A percentile compares a stretch with the other conserved stretches of the same genome.
Evolutionary conservation across 2,888 invertebrate species (phyloP).

Genomic region (Pyrrhosoma nymphula): DNA sequence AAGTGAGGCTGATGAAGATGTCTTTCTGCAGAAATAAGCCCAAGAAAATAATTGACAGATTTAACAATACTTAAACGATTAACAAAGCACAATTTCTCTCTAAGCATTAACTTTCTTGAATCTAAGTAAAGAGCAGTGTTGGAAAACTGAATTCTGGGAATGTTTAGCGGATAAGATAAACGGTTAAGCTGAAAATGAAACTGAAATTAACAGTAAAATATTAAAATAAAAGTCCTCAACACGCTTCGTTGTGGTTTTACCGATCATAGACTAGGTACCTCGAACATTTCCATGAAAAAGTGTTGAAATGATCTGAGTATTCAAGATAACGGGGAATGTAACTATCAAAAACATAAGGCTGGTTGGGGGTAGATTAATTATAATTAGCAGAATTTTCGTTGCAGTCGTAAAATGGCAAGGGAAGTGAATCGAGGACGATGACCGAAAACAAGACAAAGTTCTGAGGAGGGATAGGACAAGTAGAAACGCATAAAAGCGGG

Average conservation of each 20-base stretch:
- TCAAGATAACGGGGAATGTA: background rate
- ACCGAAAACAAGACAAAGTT: background rate
- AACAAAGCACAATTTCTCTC: background rate
- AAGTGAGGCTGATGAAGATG: too few species aligned
- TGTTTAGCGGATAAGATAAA: background rate
- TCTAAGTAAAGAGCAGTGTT: background rate
- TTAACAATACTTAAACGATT: too few species aligned
- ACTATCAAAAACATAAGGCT: background rate
- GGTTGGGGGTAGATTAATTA: background rate
- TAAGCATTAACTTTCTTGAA: background rate
- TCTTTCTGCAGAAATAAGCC: too few species aligned
- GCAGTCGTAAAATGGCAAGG: background rate
- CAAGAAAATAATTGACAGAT: too few species aligned
- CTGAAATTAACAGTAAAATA: too few species aligned
- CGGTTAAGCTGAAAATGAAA: background rate
- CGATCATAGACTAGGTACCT: background rate
- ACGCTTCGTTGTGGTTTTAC: background rate
- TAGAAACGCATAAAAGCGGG: background rate
- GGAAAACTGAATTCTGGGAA: too few species aligned
- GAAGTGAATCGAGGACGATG: background rate
- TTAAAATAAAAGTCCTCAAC: background rate
- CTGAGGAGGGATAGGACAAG: background rate
- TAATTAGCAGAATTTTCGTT: background rate
- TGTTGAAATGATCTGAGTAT: background rate
- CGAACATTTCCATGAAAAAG: background rate